These are phyloP conservation scores for Anthonomus grandis DNA, from an alignment of 1,140 invertebrate genomes.

Conservation along the genomic window DNA sequence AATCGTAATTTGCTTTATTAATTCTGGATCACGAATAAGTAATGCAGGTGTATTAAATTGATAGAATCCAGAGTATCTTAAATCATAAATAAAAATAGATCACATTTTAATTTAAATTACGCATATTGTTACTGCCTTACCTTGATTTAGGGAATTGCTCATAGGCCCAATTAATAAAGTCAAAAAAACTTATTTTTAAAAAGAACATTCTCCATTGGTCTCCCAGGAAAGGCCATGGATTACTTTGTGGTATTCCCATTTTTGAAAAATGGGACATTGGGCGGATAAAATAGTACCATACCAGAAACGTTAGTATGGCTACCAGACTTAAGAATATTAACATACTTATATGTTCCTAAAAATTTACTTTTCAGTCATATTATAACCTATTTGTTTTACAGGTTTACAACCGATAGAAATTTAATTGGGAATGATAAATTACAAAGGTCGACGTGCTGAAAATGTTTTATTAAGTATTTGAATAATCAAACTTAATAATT, in stretches of 20 bases:
- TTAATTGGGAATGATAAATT: too few species aligned
- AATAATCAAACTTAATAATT: too few species aligned
- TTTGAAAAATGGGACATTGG: conserved; percentile 48
- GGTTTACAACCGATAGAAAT: too few species aligned
- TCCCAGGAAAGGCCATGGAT: conserved; percentile 46
- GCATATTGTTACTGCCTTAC: conserved; percentile 10
- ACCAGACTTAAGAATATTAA: too few species aligned
- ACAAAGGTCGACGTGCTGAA: too few species aligned
- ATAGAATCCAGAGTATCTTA: conserved; percentile 50
- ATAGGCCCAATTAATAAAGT: conserved; percentile 16
- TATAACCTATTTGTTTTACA: too few species aligned
- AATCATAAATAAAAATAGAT: too few species aligned
- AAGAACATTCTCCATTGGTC: conserved; percentile 24
- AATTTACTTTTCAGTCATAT: too few species aligned
- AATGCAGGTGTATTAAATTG: conserved; percentile 48
- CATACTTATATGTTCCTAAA: too few species aligned
- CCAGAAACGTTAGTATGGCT: background rate
- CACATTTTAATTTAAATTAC: background rate
- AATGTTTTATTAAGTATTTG: too few species aligned
- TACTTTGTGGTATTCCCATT: conserved; percentile 46
- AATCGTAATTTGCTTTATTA: conserved; percentile 53
- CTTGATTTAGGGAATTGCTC: conserved; percentile 20
- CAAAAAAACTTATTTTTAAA: conserved; percentile 10
- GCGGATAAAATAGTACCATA: conserved; percentile 22
- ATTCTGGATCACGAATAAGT: conserved; percentile 47